phyloP scores from a whole-genome alignment of 2,113 vertebrate genomes.

The Zapus hudsonius region DNA sequence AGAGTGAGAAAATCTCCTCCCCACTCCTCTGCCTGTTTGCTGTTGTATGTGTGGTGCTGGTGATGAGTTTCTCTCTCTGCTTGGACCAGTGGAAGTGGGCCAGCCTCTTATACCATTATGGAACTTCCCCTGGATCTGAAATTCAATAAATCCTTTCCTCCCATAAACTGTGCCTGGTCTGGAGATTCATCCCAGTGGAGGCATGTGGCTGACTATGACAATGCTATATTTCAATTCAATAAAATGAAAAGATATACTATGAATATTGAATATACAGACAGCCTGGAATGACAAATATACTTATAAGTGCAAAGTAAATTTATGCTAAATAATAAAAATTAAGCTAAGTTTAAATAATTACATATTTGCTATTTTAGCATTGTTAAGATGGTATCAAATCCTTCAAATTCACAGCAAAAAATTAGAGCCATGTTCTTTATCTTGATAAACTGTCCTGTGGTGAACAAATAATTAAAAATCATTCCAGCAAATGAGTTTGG shows the following conservation, averaged over 20 bases:
- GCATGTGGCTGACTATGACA: too few species aligned
- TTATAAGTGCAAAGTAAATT: background rate
- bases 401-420: conserved; percentile 19
- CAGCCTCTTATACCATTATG: too few species aligned
- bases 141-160: too few species aligned
- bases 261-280: background rate
- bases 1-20: too few species aligned
- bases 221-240: background rate
- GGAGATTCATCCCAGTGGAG: too few species aligned
- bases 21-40: too few species aligned
- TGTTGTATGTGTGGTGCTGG: too few species aligned
- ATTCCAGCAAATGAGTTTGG: background rate
- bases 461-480: background rate
- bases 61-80: too few species aligned
- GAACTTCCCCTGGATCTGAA: too few species aligned
- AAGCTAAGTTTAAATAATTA: background rate
- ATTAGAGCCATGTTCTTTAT: background rate
- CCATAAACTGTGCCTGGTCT: too few species aligned
- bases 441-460: background rate
- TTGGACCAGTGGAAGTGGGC: too few species aligned
- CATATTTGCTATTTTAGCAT: background rate
- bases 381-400: background rate
- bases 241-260: background rate
- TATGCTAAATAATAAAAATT: background rate
- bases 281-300: background rate